Evolutionary conservation across 2,888 invertebrate species (phyloP).

Genomic region (Hydrotaea cyrtoneurina): DNA sequence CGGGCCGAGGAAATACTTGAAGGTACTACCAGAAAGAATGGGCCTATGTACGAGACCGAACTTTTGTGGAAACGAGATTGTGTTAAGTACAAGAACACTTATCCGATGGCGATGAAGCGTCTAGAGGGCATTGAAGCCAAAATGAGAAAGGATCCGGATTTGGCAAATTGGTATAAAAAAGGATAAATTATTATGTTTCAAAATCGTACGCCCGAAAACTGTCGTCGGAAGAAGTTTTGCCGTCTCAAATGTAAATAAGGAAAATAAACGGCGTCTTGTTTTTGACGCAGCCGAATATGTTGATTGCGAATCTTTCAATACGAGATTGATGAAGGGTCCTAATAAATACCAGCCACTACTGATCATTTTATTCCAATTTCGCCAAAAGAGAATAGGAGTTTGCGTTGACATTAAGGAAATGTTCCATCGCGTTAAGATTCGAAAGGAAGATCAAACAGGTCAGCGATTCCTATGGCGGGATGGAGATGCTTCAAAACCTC

Average conservation of each 20-base stretch:
- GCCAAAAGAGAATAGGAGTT: conserved; percentile 55
- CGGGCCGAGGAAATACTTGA: conserved; percentile 38
- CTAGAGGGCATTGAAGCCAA: conserved; percentile 37
- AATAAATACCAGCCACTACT: conserved; percentile 52
- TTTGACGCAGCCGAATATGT: no score
- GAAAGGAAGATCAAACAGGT: conserved; percentile 54
- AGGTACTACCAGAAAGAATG: conserved; percentile 22
- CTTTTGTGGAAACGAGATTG: conserved; percentile 33
- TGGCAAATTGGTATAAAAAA: conserved; percentile 34
- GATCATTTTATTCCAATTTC: conserved; percentile 55
- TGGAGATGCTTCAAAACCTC: conserved; percentile 25
- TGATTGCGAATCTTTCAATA: conserved; percentile 47
- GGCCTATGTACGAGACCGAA: conserved; percentile 9
- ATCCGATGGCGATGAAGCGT: conserved; percentile 45
- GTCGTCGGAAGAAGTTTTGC: conserved; percentile 43
- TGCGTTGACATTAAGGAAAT: conserved; percentile 58
- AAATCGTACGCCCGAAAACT: conserved; percentile 46
- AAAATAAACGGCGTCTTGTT: conserved; percentile 47
- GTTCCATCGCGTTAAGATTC: conserved; percentile 51
- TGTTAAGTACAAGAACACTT: conserved; percentile 31
- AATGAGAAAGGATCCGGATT: conserved; percentile 25
- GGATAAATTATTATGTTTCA: conserved; percentile 33
- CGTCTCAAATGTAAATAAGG: conserved; percentile 49
- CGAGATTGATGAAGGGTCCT: no score
- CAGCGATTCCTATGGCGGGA: conserved; percentile 61